phyloP scores from a whole-genome alignment of 1,140 invertebrate genomes.

The Chymomyza costata region DNA sequence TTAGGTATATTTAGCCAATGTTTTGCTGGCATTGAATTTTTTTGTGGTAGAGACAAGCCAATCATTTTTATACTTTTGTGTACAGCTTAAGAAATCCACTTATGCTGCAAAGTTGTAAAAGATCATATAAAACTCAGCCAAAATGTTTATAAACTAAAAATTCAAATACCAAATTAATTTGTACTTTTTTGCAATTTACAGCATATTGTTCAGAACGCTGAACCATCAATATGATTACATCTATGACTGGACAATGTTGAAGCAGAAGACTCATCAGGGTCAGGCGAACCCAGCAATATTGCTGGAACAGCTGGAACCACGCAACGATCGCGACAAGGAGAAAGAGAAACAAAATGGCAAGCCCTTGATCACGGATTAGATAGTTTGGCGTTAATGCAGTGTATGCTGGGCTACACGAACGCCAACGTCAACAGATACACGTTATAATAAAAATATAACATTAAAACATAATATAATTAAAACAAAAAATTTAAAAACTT shows the following conservation, averaged over 20 bases:
- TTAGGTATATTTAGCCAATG: too few relatives aligned
- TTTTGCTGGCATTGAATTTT: too few relatives aligned
- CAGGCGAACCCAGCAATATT: conserved; percentile 67
- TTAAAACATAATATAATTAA: conserved; percentile 4
- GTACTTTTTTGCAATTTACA: conserved; percentile 49
- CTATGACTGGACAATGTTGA: conserved; percentile 99
- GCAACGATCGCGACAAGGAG: conserved; percentile 61
- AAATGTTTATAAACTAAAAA: too few relatives aligned
- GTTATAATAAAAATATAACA: conserved; percentile 4
- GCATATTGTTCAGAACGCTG: conserved; percentile 98
- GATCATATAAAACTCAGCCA: too few relatives aligned
- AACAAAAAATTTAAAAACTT: not conserved
- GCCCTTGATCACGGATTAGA: conserved; percentile 64
- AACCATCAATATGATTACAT: conserved; percentile 99
- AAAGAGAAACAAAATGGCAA: conserved; percentile 73
- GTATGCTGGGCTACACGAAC: not conserved
- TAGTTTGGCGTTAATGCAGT: conserved; percentile 1
- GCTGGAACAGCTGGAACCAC: conserved; percentile 60
- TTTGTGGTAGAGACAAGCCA: too few relatives aligned
- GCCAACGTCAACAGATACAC: too few relatives aligned
- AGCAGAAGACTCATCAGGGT: conserved; percentile 84
- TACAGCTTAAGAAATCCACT: too few relatives aligned
- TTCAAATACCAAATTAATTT: too few relatives aligned
- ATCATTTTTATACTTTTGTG: too few relatives aligned
- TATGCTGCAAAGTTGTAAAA: too few relatives aligned